Conservation (phyloP, 2,797 vertebrate species). For the Sebastes nivosus region DNA sequence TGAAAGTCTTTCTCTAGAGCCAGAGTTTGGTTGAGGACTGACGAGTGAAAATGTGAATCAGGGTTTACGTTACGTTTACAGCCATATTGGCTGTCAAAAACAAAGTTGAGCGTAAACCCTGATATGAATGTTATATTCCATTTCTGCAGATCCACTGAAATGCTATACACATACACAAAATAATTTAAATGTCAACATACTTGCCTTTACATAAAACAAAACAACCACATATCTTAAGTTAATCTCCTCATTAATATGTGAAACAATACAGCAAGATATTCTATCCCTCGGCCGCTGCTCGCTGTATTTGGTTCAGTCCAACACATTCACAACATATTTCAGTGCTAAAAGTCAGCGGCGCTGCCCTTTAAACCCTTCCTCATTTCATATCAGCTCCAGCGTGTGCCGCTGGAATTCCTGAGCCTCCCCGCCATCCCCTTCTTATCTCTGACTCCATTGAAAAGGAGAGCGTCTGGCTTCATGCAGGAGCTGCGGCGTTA, state of each 20-base stretch:
- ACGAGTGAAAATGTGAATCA: too few relatives aligned
- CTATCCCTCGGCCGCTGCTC: neutral
- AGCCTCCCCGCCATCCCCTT: constrained; percentile 17
- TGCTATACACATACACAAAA: too few relatives aligned
- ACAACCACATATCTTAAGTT: neutral
- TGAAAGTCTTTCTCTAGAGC: too few relatives aligned
- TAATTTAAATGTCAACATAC: too few relatives aligned
- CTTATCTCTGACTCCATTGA: constrained; percentile 59
- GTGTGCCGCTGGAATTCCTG: constrained; percentile 3
- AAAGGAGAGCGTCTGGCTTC: constrained; percentile 39
- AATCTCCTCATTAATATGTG: neutral
- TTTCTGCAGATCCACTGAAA: too few relatives aligned
- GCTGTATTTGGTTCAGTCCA: neutral
- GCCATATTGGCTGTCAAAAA: too few relatives aligned
- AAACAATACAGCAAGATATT: neutral
- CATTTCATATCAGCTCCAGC: constrained; percentile 31
- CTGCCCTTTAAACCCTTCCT: constrained; percentile 38
- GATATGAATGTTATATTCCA: too few relatives aligned
- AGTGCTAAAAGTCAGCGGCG: neutral
- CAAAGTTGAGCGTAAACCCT: too few relatives aligned
- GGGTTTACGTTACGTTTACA: too few relatives aligned
- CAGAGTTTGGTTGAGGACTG: too few relatives aligned
- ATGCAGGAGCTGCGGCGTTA: constrained; percentile 54
- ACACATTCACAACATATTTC: neutral
- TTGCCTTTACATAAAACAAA: too few relatives aligned